Evolutionary conservation across 1,140 invertebrate species (phyloP).

Genomic region (Penaeus japonicus): DNA sequence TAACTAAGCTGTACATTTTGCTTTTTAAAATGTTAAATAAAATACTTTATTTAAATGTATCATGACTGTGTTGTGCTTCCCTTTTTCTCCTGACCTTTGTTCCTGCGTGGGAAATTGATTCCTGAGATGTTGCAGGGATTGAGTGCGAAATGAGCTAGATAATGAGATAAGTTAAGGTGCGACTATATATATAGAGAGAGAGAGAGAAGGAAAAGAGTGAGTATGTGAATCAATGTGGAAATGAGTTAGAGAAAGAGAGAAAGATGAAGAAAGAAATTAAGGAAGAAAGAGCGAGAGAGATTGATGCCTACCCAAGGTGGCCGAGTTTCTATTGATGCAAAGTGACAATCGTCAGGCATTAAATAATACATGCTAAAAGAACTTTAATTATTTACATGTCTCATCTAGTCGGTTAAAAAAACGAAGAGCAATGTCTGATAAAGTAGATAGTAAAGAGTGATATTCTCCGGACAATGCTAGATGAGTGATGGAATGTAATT

Average conservation of each 20-base stretch:
- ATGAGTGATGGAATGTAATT: too few species aligned
- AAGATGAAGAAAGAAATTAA: background rate
- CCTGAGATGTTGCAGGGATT: too few species aligned
- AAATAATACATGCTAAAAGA: too few species aligned
- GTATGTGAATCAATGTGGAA: background rate
- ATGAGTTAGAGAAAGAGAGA: background rate
- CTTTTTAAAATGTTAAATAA: conserved; percentile 56
- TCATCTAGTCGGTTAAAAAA: too few species aligned
- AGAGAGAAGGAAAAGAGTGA: too few species aligned
- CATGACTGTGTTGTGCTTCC: background rate
- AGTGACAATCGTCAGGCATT: too few species aligned
- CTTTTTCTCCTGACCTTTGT: background rate
- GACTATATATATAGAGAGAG: background rate
- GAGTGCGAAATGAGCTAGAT: too few species aligned
- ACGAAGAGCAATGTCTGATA: too few species aligned
- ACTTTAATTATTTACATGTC: too few species aligned
- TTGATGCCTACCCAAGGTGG: background rate
- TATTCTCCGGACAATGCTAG: too few species aligned
- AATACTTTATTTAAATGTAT: conserved; percentile 58
- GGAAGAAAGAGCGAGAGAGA: background rate
- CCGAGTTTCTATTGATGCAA: background rate
- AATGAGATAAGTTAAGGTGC: background rate
- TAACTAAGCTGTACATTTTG: conserved; percentile 56
- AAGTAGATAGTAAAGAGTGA: too few species aligned
- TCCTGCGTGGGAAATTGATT: background rate